A percentile compares a stretch with the other conserved stretches of the same genome.
These are phyloP conservation scores for Rhea pennata DNA, from an alignment of 2,113 vertebrate species.

Conservation along the genomic window DNA sequence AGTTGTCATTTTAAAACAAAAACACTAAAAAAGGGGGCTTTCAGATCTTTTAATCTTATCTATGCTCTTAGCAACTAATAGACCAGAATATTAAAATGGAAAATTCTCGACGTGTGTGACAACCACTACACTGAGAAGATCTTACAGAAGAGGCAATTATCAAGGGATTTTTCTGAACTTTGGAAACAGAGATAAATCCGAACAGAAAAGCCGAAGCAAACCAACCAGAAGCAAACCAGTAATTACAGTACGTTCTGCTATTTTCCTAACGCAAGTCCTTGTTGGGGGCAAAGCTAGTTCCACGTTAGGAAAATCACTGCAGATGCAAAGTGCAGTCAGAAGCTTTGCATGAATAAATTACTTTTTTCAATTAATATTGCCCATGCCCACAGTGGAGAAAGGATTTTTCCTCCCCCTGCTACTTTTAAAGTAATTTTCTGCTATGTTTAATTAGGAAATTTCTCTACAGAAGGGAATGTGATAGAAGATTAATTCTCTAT, in stretches of 20 bases:
- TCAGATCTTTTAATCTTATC: conserved; percentile 33
- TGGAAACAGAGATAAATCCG: neutral
- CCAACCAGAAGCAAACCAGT: conserved; percentile 29
- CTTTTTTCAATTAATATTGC: conserved; percentile 53
- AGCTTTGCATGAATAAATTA: conserved; percentile 37
- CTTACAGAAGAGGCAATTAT: conserved; percentile 24
- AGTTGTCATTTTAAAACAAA: conserved; percentile 55
- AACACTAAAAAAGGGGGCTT: conserved; percentile 5
- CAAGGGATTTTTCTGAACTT: conserved; percentile 50
- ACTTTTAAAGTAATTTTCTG: conserved; percentile 59
- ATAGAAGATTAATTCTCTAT: conserved; percentile 66
- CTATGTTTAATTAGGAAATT: conserved; percentile 70
- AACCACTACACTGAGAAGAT: conserved; percentile 34
- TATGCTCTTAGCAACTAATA: conserved; percentile 12
- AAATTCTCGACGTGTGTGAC: conserved; percentile 30
- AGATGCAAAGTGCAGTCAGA: neutral
- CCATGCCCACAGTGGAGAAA: conserved; percentile 10
- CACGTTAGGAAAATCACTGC: neutral
- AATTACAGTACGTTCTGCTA: conserved; percentile 2
- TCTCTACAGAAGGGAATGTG: conserved; percentile 63
- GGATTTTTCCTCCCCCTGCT: neutral
- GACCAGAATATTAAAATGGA: conserved; percentile 39
- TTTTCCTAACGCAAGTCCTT: neutral
- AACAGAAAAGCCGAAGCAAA: conserved; percentile 11
- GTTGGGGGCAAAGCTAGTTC: neutral